A percentile compares a stretch with the other conserved stretches of the same genome.
Conservation (phyloP, 2,797 vertebrate species). For the Poeciliopsis turneri region DNA sequence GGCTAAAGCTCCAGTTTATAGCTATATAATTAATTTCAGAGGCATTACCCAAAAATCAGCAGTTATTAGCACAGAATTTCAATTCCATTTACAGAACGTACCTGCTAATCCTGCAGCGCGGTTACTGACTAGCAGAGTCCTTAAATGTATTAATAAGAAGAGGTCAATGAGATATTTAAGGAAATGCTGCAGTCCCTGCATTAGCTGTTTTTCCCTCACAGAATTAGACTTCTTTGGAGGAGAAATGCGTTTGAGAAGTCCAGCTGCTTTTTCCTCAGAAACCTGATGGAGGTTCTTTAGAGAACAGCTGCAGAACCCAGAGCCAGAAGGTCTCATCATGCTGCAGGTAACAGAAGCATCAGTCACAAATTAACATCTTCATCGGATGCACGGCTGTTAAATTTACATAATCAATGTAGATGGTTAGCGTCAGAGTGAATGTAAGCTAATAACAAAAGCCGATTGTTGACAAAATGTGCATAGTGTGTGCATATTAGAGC, state of each 20-base stretch:
- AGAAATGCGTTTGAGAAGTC: neutral
- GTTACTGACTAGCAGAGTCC: slow-evolving; percentile 22
- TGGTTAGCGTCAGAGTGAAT: slow-evolving; percentile 72
- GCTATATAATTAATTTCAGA: slow-evolving; percentile 78
- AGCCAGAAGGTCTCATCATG: slow-evolving; percentile 1
- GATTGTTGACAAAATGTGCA: slow-evolving; percentile 57
- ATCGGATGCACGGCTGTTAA: slow-evolving; percentile 69
- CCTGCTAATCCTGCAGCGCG: slow-evolving; percentile 30
- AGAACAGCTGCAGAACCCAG: neutral
- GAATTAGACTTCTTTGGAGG: neutral
- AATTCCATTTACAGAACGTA: slow-evolving; percentile 9
- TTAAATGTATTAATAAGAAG: slow-evolving; percentile 40
- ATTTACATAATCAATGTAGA: slow-evolving; percentile 72
- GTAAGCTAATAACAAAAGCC: slow-evolving; percentile 75
- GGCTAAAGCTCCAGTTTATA: slow-evolving; percentile 72
- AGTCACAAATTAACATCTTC: slow-evolving; percentile 64
- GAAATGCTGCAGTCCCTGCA: slow-evolving; percentile 22
- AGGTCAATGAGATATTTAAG: slow-evolving; percentile 52
- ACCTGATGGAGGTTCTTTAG: neutral
- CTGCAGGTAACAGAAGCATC: slow-evolving; percentile 38
- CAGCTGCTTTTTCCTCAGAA: neutral
- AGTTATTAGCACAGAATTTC: slow-evolving; percentile 48
- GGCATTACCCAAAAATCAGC: slow-evolving; percentile 69
- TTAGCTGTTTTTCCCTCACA: neutral
- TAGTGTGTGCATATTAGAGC: slow-evolving; percentile 16